Evolutionary conservation across 1,140 invertebrate species (phyloP).

Genomic region (Drosophila fuyamai): DNA sequence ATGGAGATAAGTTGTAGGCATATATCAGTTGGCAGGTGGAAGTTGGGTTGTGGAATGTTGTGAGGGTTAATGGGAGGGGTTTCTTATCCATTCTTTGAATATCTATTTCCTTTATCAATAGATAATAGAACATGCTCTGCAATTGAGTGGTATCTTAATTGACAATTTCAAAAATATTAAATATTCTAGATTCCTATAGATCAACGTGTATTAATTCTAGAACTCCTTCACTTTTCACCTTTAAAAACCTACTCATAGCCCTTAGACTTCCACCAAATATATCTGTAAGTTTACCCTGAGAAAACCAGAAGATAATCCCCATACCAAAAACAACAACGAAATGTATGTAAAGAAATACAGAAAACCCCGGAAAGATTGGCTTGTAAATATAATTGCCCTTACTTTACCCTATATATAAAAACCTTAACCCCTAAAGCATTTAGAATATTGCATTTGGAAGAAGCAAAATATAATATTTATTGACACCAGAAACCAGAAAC

Average conservation of each 20-base stretch:
- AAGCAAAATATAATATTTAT: conserved; percentile 41
- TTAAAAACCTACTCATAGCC: conserved; percentile 9
- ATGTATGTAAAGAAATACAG: conserved; percentile 47
- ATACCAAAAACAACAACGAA: conserved; percentile 55
- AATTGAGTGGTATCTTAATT: no score
- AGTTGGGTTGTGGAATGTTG: conserved; percentile 25
- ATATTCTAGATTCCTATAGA: background rate
- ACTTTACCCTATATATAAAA: conserved; percentile 39
- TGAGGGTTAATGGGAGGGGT: conserved; percentile 1
- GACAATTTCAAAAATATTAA: no score
- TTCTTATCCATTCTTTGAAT: background rate
- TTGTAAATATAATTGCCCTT: conserved; percentile 66
- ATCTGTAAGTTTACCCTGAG: background rate
- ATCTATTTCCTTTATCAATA: background rate
- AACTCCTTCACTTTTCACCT: background rate
- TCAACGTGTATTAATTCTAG: background rate
- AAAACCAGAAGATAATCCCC: conserved; percentile 10
- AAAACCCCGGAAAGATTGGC: conserved; percentile 55
- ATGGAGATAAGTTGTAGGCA: background rate
- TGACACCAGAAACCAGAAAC: conserved; percentile 18
- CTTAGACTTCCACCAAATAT: conserved; percentile 14
- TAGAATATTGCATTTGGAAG: conserved; percentile 50
- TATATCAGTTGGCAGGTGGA: conserved; percentile 21
- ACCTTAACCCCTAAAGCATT: conserved; percentile 57
- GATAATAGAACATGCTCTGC: no score